Percentiles rank a stretch among this genome's conserved stretches.
These are phyloP conservation scores for Acrobasis suavella DNA, from an alignment of 2,888 invertebrate species.

Conservation along the genomic window DNA sequence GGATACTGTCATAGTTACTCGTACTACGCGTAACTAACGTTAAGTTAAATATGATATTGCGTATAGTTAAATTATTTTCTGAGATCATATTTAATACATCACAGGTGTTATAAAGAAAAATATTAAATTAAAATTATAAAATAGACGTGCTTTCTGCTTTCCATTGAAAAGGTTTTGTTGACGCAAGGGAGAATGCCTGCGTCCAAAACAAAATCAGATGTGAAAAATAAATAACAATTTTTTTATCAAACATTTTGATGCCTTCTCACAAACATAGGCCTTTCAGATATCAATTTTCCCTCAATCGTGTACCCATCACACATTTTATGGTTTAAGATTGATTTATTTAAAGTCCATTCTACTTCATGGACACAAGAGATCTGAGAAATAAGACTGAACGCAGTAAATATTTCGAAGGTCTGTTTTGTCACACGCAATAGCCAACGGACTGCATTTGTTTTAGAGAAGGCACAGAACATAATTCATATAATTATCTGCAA, in stretches of 20 bases:
- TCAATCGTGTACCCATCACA: background rate
- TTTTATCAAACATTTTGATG: slow-evolving; percentile 56
- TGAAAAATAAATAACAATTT: slow-evolving; percentile 27
- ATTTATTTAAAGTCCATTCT: slow-evolving; percentile 2
- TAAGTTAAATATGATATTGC: slow-evolving; percentile 78
- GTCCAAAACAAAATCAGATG: slow-evolving; percentile 31
- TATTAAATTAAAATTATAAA: slow-evolving; percentile 51
- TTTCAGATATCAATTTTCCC: background rate
- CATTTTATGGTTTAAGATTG: background rate
- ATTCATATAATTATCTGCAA: slow-evolving; percentile 67
- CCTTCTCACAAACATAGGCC: slow-evolving; percentile 51
- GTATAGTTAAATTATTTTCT: slow-evolving; percentile 80
- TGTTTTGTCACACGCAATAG: slow-evolving; percentile 1
- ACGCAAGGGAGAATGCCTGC: slow-evolving; percentile 17
- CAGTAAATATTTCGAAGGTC: slow-evolving; percentile 3
- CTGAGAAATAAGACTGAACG: background rate
- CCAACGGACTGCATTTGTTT: slow-evolving; percentile 41
- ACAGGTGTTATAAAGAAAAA: slow-evolving; percentile 83
- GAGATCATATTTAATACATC: slow-evolving; percentile 87
- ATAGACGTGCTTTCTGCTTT: slow-evolving; percentile 37
- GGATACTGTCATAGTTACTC: slow-evolving; percentile 53
- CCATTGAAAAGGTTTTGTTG: slow-evolving; percentile 29
- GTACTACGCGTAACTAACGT: slow-evolving; percentile 51
- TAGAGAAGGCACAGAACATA: slow-evolving; percentile 63
- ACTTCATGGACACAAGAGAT: slow-evolving; percentile 8